Evolutionary conservation across 1,140 invertebrate species (phyloP).

Genomic region (Neotoxoptera formosana): DNA sequence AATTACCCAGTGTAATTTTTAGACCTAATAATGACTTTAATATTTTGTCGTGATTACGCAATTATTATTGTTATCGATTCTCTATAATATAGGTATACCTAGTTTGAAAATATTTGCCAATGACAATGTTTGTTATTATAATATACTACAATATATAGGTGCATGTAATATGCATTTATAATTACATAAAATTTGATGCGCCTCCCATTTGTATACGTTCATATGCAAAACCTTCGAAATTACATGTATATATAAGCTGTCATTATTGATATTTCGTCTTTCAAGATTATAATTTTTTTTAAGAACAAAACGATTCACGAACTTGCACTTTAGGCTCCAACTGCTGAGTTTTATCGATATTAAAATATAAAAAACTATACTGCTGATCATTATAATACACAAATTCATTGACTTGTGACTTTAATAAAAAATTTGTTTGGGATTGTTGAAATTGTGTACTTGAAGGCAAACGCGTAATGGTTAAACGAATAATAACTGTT

Average conservation of each 20-base stretch:
- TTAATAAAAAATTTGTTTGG: neutral
- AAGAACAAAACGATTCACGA: neutral
- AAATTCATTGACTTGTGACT: neutral
- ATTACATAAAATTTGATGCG: neutral
- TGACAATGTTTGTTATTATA: neutral
- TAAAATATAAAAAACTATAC: neutral
- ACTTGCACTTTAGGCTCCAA: fast-evolving
- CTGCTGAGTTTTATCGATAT: neutral
- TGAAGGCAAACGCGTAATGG: neutral
- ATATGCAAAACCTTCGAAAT: neutral
- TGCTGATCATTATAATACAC: neutral
- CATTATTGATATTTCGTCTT: neutral
- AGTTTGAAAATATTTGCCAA: neutral
- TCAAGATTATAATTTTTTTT: neutral
- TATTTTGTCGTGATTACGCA: neutral
- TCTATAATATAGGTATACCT: neutral
- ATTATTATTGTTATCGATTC: neutral
- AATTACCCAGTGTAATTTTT: neutral
- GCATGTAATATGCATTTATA: neutral
- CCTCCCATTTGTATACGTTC: neutral
- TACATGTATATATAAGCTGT: neutral
- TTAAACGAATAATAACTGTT: neutral
- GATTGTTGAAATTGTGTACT: neutral
- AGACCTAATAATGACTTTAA: neutral
- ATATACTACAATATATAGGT: neutral